Evolutionary conservation across 2,797 vertebrate species (phyloP).

Genomic region (Champsocephalus gunnari): DNA sequence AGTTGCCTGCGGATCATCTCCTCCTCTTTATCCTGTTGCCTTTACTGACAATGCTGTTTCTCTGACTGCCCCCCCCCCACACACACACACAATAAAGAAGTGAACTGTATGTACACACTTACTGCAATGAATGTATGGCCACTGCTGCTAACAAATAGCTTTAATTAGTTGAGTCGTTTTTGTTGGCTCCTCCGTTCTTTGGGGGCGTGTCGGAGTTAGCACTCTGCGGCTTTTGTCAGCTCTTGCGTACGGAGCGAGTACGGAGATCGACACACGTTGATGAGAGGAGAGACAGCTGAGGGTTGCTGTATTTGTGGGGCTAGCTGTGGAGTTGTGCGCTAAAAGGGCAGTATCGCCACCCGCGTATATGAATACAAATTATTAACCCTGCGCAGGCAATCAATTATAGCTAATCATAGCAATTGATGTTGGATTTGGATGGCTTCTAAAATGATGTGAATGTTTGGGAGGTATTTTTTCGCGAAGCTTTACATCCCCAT

Average conservation of each 20-base stretch:
- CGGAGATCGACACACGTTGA: too few species aligned
- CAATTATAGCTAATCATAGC: not conserved
- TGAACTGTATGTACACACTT: not conserved
- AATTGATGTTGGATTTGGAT: not conserved
- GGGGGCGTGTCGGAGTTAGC: too few species aligned
- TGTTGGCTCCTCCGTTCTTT: too few species aligned
- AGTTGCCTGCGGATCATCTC: slow-evolving; percentile 46
- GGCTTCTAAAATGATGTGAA: not conserved
- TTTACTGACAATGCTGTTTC: slow-evolving; percentile 37
- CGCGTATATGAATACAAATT: not conserved
- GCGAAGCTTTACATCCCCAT: too few species aligned
- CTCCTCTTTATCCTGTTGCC: slow-evolving; percentile 51
- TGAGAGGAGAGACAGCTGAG: too few species aligned
- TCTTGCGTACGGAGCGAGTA: too few species aligned
- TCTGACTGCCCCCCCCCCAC: slow-evolving; percentile 33
- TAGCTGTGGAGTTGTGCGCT: too few species aligned
- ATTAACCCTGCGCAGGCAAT: not conserved
- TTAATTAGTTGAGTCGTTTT: too few species aligned
- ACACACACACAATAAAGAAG: slow-evolving; percentile 24
- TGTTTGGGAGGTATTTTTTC: not conserved
- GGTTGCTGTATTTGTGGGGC: too few species aligned
- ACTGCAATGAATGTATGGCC: not conserved
- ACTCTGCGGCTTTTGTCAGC: too few species aligned
- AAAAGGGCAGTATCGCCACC: too few species aligned
- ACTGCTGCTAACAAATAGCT: too few species aligned